These are phyloP conservation scores for Blomia tropicalis DNA, from an alignment of 2,888 invertebrate genomes.

Conservation along the genomic window DNA sequence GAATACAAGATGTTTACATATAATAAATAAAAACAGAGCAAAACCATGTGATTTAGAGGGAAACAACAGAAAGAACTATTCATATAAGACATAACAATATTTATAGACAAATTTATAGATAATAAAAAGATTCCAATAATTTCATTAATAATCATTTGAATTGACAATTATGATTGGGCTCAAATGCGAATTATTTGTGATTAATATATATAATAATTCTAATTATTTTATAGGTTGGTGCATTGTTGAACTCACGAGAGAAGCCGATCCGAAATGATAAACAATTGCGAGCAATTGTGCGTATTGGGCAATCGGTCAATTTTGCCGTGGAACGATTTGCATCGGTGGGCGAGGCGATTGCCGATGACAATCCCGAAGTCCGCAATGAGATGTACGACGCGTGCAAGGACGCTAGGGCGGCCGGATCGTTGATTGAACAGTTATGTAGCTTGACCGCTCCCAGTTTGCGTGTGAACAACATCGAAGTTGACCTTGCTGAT, in stretches of 20 bases:
- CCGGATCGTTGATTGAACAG: conserved; percentile 48
- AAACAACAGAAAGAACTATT: too few species aligned
- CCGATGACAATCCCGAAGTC: conserved; percentile 92
- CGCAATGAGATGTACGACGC: conserved; percentile 95
- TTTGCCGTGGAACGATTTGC: conserved; percentile 94
- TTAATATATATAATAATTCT: background rate
- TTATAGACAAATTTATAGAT: too few species aligned
- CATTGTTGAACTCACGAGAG: conserved; percentile 53
- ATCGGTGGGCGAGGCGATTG: conserved; percentile 93
- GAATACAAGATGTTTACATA: too few species aligned
- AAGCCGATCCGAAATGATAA: conserved; percentile 42
- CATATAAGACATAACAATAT: too few species aligned
- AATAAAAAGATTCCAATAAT: too few species aligned
- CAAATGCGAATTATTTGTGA: conserved; percentile 1
- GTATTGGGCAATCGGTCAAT: conserved; percentile 89
- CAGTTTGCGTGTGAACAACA: background rate
- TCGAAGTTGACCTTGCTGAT: background rate
- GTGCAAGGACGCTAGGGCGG: conserved; percentile 85
- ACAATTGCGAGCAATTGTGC: conserved; percentile 56
- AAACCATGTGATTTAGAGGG: too few species aligned
- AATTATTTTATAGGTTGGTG: conserved; percentile 64
- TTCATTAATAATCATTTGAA: too few species aligned
- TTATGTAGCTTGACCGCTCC: background rate
- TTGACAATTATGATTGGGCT: too few species aligned
- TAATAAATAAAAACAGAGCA: too few species aligned